Conservation (phyloP, 2,113 vertebrate genomes). For the Crotalus viridis region DNA sequence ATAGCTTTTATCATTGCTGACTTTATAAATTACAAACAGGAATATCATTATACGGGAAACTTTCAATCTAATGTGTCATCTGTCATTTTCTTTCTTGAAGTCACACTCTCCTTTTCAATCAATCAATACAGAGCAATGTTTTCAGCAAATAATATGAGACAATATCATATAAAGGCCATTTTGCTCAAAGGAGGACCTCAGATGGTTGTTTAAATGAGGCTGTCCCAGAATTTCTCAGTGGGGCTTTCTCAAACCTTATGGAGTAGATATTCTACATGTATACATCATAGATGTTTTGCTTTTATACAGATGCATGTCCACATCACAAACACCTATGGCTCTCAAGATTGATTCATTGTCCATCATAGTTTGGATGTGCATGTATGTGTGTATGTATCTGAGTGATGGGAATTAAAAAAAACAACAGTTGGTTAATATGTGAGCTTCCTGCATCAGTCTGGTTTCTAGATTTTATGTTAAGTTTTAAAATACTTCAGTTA, state of each 20-base stretch:
- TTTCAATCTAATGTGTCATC: neutral
- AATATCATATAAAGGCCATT: neutral
- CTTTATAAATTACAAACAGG: neutral
- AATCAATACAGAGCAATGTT: neutral
- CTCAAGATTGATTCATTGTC: neutral
- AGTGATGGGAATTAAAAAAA: neutral
- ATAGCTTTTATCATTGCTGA: neutral
- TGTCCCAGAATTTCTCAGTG: neutral
- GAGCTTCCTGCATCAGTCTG: neutral
- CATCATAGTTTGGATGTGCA: neutral
- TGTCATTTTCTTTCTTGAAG: neutral
- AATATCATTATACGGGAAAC: neutral
- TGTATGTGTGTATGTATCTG: neutral
- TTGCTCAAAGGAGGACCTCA: neutral
- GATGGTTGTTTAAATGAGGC: too few species aligned
- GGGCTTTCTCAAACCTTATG: neutral
- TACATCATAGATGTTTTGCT: neutral
- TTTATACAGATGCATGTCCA: neutral
- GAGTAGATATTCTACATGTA: neutral
- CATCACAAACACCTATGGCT: neutral
- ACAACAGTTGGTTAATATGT: neutral
- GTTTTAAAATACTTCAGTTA: conserved; percentile 14
- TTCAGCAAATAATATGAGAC: neutral
- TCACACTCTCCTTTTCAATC: neutral
- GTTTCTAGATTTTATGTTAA: neutral